Conservation (phyloP, 2,113 vertebrate species). For the Pelodiscus sinensis region DNA sequence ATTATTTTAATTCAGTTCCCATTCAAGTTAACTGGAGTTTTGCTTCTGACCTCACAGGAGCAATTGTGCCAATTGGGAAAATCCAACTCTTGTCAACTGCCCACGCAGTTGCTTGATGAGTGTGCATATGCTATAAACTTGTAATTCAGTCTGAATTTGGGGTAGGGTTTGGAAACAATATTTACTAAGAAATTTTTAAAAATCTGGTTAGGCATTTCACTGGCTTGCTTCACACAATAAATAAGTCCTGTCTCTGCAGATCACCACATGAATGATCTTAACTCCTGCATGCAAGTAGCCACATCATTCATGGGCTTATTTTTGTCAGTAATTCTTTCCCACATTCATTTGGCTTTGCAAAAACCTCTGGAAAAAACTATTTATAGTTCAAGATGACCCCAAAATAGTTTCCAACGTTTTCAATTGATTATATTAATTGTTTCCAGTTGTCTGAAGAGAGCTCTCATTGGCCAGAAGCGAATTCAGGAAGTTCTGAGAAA, state of each 20-base stretch:
- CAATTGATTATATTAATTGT: neutral
- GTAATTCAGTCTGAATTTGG: neutral
- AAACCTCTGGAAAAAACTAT: neutral
- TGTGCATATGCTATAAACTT: neutral
- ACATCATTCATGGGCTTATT: neutral
- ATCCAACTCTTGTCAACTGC: neutral
- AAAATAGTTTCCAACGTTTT: neutral
- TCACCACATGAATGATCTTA: neutral
- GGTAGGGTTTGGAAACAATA: neutral
- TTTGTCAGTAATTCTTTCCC: neutral
- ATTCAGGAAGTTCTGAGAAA: slow-evolving; percentile 32
- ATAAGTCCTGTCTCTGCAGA: neutral
- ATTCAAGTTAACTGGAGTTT: neutral
- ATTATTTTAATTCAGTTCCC: neutral
- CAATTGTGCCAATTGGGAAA: neutral
- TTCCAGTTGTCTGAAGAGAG: slow-evolving; percentile 68
- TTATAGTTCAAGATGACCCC: neutral
- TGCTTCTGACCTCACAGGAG: neutral
- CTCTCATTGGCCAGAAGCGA: slow-evolving; percentile 19
- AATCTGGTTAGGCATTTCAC: neutral
- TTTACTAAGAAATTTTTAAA: neutral
- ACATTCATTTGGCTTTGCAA: neutral
- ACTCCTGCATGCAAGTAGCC: neutral
- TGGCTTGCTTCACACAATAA: neutral
- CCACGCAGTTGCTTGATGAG: neutral